Conservation (phyloP, 2,797 vertebrate species). For the Typhlichthys subterraneus region DNA sequence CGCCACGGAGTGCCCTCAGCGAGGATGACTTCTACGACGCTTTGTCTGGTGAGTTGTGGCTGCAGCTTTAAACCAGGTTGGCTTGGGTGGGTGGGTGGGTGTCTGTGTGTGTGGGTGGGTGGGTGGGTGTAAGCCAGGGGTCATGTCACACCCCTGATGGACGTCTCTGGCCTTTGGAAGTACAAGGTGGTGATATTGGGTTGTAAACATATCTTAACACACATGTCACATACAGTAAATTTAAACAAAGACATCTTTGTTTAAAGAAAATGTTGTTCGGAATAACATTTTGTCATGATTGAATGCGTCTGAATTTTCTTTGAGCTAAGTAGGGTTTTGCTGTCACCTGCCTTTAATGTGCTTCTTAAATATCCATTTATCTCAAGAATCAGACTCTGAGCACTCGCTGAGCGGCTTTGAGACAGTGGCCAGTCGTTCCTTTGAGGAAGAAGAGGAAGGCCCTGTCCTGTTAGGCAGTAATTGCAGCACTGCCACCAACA, state of each 20-base stretch:
- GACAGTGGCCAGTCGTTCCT: slow-evolving; percentile 81
- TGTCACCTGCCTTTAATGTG: background rate
- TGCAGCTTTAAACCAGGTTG: slow-evolving; percentile 15
- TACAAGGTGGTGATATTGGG: slow-evolving; percentile 7
- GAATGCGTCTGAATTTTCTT: too few relatives aligned
- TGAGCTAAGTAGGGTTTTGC: background rate
- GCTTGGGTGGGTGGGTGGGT: background rate
- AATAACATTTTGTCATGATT: too few relatives aligned
- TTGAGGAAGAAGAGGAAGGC: slow-evolving; percentile 77
- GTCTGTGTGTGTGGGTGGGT: too few relatives aligned
- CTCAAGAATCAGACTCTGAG: slow-evolving; percentile 89
- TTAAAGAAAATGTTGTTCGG: background rate
- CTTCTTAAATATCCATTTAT: slow-evolving; percentile 26
- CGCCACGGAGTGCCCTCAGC: slow-evolving; percentile 84
- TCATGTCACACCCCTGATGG: slow-evolving; percentile 48
- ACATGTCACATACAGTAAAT: slow-evolving; percentile 15
- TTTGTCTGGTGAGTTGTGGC: slow-evolving; percentile 85
- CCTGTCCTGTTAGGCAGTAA: slow-evolving; percentile 72
- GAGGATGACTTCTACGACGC: slow-evolving; percentile 97
- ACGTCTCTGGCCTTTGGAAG: slow-evolving; percentile 36
- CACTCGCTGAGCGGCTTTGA: slow-evolving; percentile 88
- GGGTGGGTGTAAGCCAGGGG: slow-evolving; percentile 35
- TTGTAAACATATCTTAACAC: slow-evolving; percentile 24
- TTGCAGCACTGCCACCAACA: slow-evolving; percentile 67
- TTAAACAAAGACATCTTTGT: background rate